phyloP scores from a whole-genome alignment of 2,113 vertebrate genomes.

The Podarcis raffonei region DNA sequence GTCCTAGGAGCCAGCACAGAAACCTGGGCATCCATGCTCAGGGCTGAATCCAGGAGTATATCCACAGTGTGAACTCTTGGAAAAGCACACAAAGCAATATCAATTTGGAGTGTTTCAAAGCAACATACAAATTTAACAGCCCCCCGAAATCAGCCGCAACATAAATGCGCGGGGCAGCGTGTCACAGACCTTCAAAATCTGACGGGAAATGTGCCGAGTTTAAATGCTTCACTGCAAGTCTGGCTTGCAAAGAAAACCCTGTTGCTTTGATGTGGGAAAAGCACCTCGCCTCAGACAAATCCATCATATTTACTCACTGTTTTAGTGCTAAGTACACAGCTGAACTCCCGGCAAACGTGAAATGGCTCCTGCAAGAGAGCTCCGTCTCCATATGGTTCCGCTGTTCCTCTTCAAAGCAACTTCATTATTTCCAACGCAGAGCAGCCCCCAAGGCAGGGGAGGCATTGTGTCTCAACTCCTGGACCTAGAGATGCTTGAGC shows the following conservation, averaged over 20 bases:
- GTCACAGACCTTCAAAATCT: conserved; percentile 45
- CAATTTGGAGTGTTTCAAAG: conserved; percentile 54
- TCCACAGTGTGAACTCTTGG: not conserved
- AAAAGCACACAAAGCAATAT: conserved; percentile 25
- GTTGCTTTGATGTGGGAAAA: conserved; percentile 59
- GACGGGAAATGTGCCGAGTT: conserved; percentile 58
- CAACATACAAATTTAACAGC: conserved; percentile 40
- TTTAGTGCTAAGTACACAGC: conserved; percentile 62
- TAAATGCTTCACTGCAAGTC: conserved; percentile 50
- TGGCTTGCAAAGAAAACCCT: conserved; percentile 54
- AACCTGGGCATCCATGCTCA: too few relatives aligned
- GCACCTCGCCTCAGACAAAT: conserved; percentile 55
- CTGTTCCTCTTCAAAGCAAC: conserved; percentile 26
- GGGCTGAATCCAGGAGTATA: too few relatives aligned
- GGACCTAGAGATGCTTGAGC: not conserved
- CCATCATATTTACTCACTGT: conserved; percentile 65
- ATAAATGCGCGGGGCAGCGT: conserved; percentile 14
- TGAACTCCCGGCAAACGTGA: conserved; percentile 61
- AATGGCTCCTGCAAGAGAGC: conserved; percentile 52
- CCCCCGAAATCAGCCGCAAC: conserved; percentile 47
- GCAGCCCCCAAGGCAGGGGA: not conserved
- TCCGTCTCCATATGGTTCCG: conserved; percentile 61
- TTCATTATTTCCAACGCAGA: conserved; percentile 11
- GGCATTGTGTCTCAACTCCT: too few relatives aligned
- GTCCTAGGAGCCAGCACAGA: too few relatives aligned